A percentile compares a stretch with the other conserved stretches of the same genome.
Evolutionary conservation across 2,797 vertebrate species (phyloP).

Genomic region (Phoebastria nigripes): DNA sequence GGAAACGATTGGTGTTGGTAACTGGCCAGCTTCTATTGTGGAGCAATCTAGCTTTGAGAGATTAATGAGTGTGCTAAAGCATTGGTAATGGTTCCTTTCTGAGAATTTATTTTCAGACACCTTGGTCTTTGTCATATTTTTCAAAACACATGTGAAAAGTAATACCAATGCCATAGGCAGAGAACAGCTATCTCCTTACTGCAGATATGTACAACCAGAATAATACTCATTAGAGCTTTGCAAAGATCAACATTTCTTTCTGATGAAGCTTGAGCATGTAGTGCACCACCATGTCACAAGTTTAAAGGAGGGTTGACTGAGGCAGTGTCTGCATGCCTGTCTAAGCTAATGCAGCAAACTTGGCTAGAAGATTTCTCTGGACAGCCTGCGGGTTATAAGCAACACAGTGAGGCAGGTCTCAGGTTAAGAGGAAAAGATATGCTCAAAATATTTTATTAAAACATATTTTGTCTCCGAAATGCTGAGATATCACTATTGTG

Average conservation of each 20-base stretch:
- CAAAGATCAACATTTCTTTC: not conserved
- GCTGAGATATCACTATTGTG: not conserved
- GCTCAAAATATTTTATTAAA: not conserved
- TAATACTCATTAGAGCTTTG: not conserved
- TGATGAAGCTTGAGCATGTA: not conserved
- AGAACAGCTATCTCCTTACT: conserved; percentile 5
- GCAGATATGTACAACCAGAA: not conserved
- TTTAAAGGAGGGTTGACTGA: not conserved
- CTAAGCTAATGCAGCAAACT: not conserved
- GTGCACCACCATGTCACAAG: not conserved
- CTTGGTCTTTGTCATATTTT: conserved; percentile 6
- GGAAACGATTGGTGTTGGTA: not conserved
- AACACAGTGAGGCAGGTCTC: not conserved
- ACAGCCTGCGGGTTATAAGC: not conserved
- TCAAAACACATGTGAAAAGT: not conserved
- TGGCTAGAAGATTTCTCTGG: not conserved
- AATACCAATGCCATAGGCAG: not conserved
- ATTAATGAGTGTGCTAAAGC: not conserved
- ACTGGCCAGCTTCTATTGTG: not conserved
- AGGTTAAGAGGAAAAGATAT: not conserved
- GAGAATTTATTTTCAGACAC: conserved; percentile 16
- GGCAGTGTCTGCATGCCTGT: not conserved
- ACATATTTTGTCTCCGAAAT: not conserved
- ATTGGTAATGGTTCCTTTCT: not conserved
- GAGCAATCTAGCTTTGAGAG: not conserved